Conservation (phyloP, 37 sponge, comb jelly and placozoan species). For the Diacarnus erythraeanus region DNA sequence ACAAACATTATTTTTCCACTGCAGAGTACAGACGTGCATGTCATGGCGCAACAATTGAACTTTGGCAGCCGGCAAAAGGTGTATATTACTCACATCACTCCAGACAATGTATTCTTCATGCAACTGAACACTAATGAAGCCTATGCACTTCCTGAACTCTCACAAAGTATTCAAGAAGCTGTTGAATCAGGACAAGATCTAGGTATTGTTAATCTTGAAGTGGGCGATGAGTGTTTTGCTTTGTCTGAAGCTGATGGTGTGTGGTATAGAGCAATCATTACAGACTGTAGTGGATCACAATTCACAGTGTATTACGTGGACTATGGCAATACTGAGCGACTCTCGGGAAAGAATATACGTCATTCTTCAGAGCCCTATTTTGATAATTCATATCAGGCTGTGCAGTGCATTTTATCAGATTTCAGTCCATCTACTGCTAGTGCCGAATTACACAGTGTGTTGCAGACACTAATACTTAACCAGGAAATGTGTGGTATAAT, state of each 20-base stretch:
- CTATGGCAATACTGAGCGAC: conserved; percentile 71
- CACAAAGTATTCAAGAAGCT: conserved; percentile 5
- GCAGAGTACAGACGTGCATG: too few relatives aligned
- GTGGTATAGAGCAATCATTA: conserved; percentile 56
- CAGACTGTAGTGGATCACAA: not conserved
- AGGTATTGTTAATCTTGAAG: not conserved
- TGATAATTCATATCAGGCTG: conserved; percentile 44
- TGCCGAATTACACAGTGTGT: not conserved
- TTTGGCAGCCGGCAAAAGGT: conserved; percentile 23
- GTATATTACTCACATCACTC: conserved; percentile 24
- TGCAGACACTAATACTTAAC: conserved; percentile 25
- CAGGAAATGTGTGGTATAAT: conserved; percentile 42
- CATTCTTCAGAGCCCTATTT: not conserved
- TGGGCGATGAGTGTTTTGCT: conserved; percentile 45
- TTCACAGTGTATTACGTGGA: conserved; percentile 62
- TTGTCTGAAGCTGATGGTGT: conserved; percentile 12
- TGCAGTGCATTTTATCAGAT: conserved; percentile 47
- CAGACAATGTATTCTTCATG: conserved; percentile 41
- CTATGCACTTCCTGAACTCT: conserved; percentile 44
- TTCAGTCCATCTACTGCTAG: conserved; percentile 32
- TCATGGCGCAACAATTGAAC: conserved; percentile 18
- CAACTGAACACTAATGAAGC: conserved; percentile 70
- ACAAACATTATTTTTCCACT: too few relatives aligned
- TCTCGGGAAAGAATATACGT: conserved; percentile 8
- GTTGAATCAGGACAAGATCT: not conserved